Conservation (phyloP, 2,888 invertebrate genomes). For the Copidosoma aretas region DNA sequence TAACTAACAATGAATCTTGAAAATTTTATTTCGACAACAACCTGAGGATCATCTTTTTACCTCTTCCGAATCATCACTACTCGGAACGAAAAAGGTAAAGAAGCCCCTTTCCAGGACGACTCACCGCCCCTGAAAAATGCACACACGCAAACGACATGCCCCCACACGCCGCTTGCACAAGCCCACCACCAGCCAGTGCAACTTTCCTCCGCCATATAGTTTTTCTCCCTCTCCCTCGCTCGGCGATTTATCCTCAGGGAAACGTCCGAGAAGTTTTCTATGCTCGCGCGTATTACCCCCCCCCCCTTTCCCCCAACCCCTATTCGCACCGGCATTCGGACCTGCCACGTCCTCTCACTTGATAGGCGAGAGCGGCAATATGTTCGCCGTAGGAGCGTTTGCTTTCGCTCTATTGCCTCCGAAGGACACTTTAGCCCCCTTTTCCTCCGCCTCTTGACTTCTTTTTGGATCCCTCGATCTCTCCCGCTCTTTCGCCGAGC, state of each 20-base stretch:
- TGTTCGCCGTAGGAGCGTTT: slow-evolving; percentile 51
- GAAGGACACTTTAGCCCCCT: slow-evolving; percentile 52
- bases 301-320: slow-evolving; percentile 1
- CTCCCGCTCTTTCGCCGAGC: slow-evolving; percentile 6
- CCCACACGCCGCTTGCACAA: no score
- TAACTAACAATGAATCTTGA: no score
- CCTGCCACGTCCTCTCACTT: slow-evolving; percentile 8
- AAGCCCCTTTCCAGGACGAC: no score
- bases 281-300: slow-evolving; percentile 32
- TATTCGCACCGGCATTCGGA: neutral
- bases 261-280: slow-evolving; percentile 21
- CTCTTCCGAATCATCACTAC: no score
- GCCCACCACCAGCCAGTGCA: no score
- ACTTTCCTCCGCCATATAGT: no score
- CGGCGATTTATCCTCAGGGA: slow-evolving; percentile 29
- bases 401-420: slow-evolving; percentile 56
- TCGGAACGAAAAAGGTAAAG: no score
- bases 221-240: neutral
- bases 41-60: no score
- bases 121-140: no score
- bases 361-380: slow-evolving; percentile 43
- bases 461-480: slow-evolving; percentile 24
- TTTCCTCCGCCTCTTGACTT: slow-evolving; percentile 23
- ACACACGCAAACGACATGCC: no score
- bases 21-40: no score